Percentiles rank a stretch among this genome's conserved stretches.
Evolutionary conservation across 1,140 invertebrate genomes (phyloP).

Genomic region (Heliothis virescens): DNA sequence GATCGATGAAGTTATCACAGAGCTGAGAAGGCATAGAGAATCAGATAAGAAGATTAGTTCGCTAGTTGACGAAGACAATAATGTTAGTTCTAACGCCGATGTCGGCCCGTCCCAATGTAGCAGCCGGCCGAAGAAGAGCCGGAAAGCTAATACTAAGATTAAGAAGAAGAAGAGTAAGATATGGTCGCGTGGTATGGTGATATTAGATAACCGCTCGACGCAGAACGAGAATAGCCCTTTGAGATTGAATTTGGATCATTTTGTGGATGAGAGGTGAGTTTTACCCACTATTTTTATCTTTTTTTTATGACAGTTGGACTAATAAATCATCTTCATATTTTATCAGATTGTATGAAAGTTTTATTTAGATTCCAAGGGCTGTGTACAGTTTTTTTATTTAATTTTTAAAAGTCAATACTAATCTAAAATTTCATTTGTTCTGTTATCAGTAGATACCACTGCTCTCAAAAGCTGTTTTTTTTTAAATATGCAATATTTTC

Average conservation of each 20-base stretch:
- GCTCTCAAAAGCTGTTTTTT: no score
- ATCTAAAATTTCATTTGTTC: no score
- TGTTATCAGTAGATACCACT: no score
- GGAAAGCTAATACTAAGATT: conserved; percentile 66
- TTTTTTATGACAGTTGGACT: no score
- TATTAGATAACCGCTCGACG: conserved; percentile 74
- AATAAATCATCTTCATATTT: not conserved
- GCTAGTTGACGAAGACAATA: conserved; percentile 66
- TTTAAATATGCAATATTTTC: no score
- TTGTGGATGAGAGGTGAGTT: conserved; percentile 82
- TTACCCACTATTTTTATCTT: not conserved
- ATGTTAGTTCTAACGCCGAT: conserved; percentile 51
- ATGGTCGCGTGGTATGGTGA: conserved; percentile 80
- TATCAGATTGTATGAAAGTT: no score
- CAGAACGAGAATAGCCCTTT: conserved; percentile 73
- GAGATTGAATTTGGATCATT: conserved; percentile 82
- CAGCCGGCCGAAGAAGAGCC: conserved; percentile 65
- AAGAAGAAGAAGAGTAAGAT: conserved; percentile 77
- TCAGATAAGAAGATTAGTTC: conserved; percentile 66
- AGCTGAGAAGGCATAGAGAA: conserved; percentile 71
- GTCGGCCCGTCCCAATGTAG: conserved; percentile 51
- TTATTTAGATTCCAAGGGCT: no score
- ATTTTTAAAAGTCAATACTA: no score
- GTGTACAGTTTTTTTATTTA: no score
- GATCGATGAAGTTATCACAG: conserved; percentile 74